phyloP scores from a whole-genome alignment of 2,113 vertebrate genomes.

The Prinia subflava region DNA sequence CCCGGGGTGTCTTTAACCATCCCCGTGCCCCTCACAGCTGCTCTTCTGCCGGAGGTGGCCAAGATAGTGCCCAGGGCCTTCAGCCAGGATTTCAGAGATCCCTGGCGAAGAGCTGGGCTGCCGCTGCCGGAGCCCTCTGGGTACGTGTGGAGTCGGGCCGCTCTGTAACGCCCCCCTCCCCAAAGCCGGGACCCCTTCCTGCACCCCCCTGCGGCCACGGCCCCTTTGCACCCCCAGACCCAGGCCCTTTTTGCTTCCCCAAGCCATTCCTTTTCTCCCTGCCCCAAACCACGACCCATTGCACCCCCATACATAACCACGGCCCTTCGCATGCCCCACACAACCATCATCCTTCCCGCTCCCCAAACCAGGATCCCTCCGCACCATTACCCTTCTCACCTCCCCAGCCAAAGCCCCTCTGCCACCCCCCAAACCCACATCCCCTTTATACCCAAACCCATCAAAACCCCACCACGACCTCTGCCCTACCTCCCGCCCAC shows the following conservation, averaged over 20 bases:
- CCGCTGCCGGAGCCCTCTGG: conserved; percentile 71
- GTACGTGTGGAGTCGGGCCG: conserved; percentile 38
- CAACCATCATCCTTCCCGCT: neutral
- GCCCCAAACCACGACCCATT: neutral
- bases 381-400: neutral
- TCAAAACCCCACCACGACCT: neutral
- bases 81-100: conserved; percentile 82
- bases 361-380: neutral
- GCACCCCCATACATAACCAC: neutral
- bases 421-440: neutral
- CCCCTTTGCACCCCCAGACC: neutral
- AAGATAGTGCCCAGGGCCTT: conserved; percentile 82
- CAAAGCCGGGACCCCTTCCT: neutral
- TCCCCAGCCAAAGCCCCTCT: too few relatives aligned
- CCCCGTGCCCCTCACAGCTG: neutral
- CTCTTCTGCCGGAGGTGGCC: conserved; percentile 76
- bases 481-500: neutral
- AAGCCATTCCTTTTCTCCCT: neutral
- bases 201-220: rapidly evolving
- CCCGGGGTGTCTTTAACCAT: neutral
- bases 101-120: conserved; percentile 79
- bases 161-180: neutral
- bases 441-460: neutral
- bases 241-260: neutral
- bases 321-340: too few relatives aligned